phyloP scores from a whole-genome alignment of 2,888 invertebrate genomes.

The Timandra comae region DNA sequence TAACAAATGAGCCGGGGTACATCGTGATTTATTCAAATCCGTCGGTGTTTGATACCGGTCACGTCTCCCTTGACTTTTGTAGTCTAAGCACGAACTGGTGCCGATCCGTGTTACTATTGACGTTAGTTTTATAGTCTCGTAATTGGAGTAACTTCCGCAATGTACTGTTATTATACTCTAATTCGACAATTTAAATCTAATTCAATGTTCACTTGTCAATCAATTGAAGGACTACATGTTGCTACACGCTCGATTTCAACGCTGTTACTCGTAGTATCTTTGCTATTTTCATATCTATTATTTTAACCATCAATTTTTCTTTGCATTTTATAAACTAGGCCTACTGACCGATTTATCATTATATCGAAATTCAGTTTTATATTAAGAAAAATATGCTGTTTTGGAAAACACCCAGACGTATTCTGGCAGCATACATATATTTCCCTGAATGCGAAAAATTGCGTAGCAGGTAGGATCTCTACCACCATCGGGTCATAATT shows the following conservation, averaged over 20 bases:
- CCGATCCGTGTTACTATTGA: slow-evolving; percentile 33
- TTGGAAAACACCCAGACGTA: too few species aligned
- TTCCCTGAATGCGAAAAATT: too few species aligned
- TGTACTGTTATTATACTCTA: slow-evolving; percentile 19
- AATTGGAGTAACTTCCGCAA: slow-evolving; percentile 19
- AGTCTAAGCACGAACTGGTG: slow-evolving; percentile 52
- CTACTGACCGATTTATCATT: too few species aligned
- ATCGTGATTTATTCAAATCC: slow-evolving; percentile 69
- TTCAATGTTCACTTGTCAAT: slow-evolving; percentile 20
- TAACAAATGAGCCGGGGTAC: slow-evolving; percentile 63
- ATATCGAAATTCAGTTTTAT: too few species aligned
- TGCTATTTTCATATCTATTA: too few species aligned
- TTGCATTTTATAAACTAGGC: too few species aligned
- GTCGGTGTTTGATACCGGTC: slow-evolving; percentile 47
- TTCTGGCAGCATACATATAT: too few species aligned
- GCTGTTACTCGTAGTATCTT: too few species aligned
- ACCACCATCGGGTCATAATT: too few species aligned
- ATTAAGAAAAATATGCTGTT: too few species aligned
- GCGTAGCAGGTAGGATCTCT: too few species aligned
- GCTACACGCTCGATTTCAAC: neutral
- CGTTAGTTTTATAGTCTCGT: slow-evolving; percentile 12
- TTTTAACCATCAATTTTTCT: too few species aligned
- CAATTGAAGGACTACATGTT: slow-evolving; percentile 13
- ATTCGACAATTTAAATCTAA: slow-evolving; percentile 20
- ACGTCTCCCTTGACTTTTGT: slow-evolving; percentile 47